A percentile compares a stretch with the other conserved stretches of the same genome.
Conservation (phyloP, 2,113 vertebrate genomes). For the Glareola pratincola region DNA sequence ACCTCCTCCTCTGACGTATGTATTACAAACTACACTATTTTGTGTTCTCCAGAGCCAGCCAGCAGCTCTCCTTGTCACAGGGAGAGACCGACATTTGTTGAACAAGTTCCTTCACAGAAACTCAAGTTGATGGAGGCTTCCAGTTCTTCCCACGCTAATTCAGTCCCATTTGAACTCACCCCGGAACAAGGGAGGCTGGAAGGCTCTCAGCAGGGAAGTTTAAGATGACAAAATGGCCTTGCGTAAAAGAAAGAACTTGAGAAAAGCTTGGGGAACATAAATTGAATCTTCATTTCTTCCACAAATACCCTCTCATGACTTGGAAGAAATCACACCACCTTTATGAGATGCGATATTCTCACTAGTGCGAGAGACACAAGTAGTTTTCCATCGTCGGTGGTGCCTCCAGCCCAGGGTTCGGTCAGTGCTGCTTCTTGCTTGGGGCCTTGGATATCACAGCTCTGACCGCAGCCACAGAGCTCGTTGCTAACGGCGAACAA, state of each 20-base stretch:
- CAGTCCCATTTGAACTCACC: background rate
- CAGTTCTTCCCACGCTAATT: background rate
- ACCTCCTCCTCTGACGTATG: background rate
- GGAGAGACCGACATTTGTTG: background rate
- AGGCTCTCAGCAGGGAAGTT: background rate
- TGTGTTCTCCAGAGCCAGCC: background rate
- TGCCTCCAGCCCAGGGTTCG: background rate
- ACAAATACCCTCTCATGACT: background rate
- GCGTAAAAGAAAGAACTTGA: background rate
- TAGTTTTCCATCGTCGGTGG: background rate
- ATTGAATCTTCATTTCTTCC: fast-evolving
- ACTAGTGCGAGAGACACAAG: fast-evolving
- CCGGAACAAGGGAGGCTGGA: background rate
- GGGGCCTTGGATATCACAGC: background rate
- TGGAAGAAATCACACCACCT: background rate
- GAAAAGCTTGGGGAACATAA: background rate
- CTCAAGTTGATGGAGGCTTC: background rate
- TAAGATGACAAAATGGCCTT: background rate
- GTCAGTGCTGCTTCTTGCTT: background rate
- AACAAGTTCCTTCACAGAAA: background rate
- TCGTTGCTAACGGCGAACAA: fast-evolving
- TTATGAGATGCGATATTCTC: background rate
- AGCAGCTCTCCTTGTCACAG: background rate
- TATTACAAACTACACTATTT: background rate
- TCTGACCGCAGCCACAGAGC: fast-evolving